Conservation (phyloP, 2,113 vertebrate species). For the Gadus chalcogrammus region DNA sequence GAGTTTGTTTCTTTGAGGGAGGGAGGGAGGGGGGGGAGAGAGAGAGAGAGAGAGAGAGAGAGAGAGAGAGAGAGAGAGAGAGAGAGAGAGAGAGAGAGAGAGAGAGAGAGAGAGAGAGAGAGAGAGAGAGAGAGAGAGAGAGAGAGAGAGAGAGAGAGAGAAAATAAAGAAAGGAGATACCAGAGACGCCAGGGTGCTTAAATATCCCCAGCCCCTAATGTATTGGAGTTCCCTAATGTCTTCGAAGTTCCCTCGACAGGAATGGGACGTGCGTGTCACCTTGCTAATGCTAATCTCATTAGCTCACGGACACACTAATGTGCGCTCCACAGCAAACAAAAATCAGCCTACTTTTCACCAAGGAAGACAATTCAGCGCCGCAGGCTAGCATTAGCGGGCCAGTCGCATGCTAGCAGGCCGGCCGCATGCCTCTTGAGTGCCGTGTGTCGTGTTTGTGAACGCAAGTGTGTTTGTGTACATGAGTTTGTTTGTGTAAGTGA, state of each 20-base stretch:
- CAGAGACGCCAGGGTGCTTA: not conserved
- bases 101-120: not conserved
- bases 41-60: not conserved
- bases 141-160: not conserved
- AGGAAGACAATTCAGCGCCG: too few relatives aligned
- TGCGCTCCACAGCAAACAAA: too few relatives aligned
- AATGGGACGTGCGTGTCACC: slow-evolving; percentile 40
- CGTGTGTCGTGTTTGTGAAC: not conserved
- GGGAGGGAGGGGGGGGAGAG: not conserved
- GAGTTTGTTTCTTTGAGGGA: not conserved
- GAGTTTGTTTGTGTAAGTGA: not conserved
- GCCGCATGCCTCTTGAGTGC: too few relatives aligned
- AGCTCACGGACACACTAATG: slow-evolving; percentile 22
- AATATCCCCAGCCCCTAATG: too few relatives aligned
- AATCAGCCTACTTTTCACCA: too few relatives aligned
- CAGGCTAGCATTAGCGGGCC: too few relatives aligned
- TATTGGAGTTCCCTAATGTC: not conserved
- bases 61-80: not conserved
- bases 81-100: not conserved
- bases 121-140: not conserved
- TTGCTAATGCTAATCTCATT: slow-evolving; percentile 51
- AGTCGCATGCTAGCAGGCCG: too few relatives aligned
- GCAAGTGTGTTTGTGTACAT: not conserved
- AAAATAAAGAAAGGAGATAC: not conserved
- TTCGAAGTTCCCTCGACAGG: slow-evolving; percentile 28